Evolutionary conservation across 2,797 vertebrate species (phyloP).

Genomic region (Coranthus polyacanthus): DNA sequence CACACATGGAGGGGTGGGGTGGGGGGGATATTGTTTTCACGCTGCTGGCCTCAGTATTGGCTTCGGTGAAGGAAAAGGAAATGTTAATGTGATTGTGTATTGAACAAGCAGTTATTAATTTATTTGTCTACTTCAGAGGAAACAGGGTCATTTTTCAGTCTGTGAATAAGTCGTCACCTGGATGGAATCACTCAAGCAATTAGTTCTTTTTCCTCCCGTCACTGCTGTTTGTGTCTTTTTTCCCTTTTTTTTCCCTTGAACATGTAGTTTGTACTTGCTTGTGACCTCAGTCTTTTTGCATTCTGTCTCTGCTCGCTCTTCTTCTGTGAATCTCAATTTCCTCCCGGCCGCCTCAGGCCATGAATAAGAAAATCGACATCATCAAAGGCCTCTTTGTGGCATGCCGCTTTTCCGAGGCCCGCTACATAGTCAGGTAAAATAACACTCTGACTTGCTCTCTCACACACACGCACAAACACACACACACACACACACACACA

Average conservation of each 20-base stretch:
- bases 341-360: conserved; percentile 84
- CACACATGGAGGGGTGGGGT: conserved; percentile 9
- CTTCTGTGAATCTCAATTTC: conserved; percentile 76
- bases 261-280: conserved; percentile 56
- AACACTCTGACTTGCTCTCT: conserved; percentile 34
- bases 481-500: conserved; percentile 3
- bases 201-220: conserved; percentile 40
- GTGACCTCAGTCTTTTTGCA: conserved; percentile 71
- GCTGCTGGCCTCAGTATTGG: conserved; percentile 13
- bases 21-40: conserved; percentile 49
- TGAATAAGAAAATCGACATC: conserved; percentile 94
- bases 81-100: conserved; percentile 45
- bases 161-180: conserved; percentile 50
- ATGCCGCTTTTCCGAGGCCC: conserved; percentile 92
- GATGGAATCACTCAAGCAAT: conserved; percentile 52
- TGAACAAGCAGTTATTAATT: conserved; percentile 38
- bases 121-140: conserved; percentile 33
- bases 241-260: conserved; percentile 30
- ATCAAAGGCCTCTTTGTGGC: conserved; percentile 95
- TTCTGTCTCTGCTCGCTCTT: conserved; percentile 61
- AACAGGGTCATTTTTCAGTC: conserved; percentile 20
- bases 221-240: conserved; percentile 19
- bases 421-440: conserved; percentile 91
- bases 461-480: conserved; percentile 8
- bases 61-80: conserved; percentile 19